Evolutionary conservation across 2,797 vertebrate genomes (phyloP), one percentile per base, ranked within the genome.

Genomic region (Spizella passerina): DNA sequence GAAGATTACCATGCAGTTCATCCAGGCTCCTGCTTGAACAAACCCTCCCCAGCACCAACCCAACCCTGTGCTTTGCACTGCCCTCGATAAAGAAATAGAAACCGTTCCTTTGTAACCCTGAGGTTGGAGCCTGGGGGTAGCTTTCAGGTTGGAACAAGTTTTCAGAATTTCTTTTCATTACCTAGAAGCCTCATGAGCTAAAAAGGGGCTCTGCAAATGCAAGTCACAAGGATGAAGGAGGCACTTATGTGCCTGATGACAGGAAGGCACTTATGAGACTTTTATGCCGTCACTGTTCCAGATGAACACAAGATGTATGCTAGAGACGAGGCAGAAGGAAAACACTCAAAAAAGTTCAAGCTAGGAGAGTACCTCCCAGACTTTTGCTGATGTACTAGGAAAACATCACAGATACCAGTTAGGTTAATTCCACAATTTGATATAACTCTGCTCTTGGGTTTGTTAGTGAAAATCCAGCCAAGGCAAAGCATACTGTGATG

Each of bases 71-170:
- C 22, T 79, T 55, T 24, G 63, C 24, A 52, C 61, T 76, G 59
- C 46, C 85, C 47, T 56, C 32, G 56, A 26, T 30, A 55, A 78
- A 26, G 39, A 34, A 32, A 88, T 0, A 10, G 63, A 38, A 95
- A 32, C 44, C 6, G 9, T 50, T 68, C 49, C 56, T 55, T 73
- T 69, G 59, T 20, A 84, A 78, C 34, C 19, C 66, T 0, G 18
- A 84, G 68, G 34, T 0, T 75, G 68, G 90, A 72, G 26, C 0
- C 1, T n/a, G 27, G 26, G 14, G 47, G 16, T 3, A 38, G 18
- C 34, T 84, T 75, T 82, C 84, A 71, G 57, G 78, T 56, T 38
- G 55, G 52, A 85, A 65, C 34, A 86, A 88, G 82, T 57, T 82
- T 82, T 82, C 23, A 82, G 77, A 72, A 81, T 47, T 81, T 50